Percentiles rank a stretch among this genome's conserved stretches.
These are phyloP conservation scores for Ophiodon elongatus DNA, from an alignment of 2,113 vertebrate species.

Conservation along the genomic window DNA sequence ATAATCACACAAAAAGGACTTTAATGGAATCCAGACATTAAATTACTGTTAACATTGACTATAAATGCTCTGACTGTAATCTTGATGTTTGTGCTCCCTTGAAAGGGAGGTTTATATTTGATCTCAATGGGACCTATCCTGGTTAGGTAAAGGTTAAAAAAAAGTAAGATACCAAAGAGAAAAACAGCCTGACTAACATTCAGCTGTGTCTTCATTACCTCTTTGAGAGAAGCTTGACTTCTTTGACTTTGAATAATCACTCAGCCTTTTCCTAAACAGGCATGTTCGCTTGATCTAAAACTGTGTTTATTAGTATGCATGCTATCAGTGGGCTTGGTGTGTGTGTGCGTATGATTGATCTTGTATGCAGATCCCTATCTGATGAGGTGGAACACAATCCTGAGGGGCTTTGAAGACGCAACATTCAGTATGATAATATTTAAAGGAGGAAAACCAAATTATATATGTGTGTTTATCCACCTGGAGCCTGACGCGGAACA, in stretches of 20 bases:
- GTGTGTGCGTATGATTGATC: slow-evolving; percentile 43
- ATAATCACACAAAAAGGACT: background rate
- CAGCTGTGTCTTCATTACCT: slow-evolving; percentile 19
- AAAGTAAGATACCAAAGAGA: background rate
- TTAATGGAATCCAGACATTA: background rate
- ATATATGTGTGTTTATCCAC: slow-evolving; percentile 28
- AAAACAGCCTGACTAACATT: background rate
- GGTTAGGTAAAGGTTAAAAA: background rate
- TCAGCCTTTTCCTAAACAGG: slow-evolving; percentile 4
- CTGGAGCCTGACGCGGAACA: slow-evolving; percentile 27
- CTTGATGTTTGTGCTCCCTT: background rate
- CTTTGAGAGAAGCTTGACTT: background rate
- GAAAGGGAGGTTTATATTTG: background rate
- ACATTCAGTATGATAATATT: slow-evolving; percentile 40
- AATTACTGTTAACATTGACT: background rate
- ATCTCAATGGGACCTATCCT: background rate
- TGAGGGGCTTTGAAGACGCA: slow-evolving; percentile 25
- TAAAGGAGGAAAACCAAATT: slow-evolving; percentile 37
- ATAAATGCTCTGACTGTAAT: background rate
- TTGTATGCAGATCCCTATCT: slow-evolving; percentile 58
- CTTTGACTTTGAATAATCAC: slow-evolving; percentile 51
- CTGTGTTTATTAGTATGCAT: slow-evolving; percentile 47
- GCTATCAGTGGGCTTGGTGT: slow-evolving; percentile 18
- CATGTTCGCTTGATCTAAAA: slow-evolving; percentile 29
- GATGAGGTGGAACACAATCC: slow-evolving; percentile 43